Evolutionary conservation across 2,113 vertebrate species (phyloP).

Genomic region (Lepus timidus): DNA sequence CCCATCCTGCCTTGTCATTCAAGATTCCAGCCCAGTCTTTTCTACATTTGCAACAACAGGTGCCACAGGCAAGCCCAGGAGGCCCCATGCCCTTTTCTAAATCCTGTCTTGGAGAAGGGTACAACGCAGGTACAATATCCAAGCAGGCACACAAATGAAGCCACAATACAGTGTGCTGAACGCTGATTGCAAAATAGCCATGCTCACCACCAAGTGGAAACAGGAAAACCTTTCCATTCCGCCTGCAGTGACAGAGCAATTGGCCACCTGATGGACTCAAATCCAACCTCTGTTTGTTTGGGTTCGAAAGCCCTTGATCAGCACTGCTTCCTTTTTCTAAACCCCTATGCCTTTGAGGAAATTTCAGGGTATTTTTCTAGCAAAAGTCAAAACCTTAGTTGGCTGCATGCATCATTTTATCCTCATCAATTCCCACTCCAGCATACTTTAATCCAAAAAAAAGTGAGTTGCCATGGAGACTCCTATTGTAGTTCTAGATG

Average conservation of each 20-base stretch:
- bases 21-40: not conserved
- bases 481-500: constrained; percentile 62
- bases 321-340: not conserved
- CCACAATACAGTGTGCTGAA: not conserved
- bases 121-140: not conserved
- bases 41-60: not conserved
- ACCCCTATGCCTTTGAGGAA: not conserved
- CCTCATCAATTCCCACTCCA: constrained; percentile 53
- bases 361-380: constrained; percentile 49
- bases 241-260: not conserved
- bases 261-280: not conserved
- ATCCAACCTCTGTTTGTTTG: not conserved
- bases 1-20: no score
- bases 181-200: not conserved
- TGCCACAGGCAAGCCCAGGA: not conserved
- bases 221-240: not conserved
- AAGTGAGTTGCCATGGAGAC: constrained; percentile 74
- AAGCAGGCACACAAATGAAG: not conserved
- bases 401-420: not conserved
- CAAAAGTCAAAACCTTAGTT: constrained; percentile 33
- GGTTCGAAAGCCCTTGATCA: not conserved
- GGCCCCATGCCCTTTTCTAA: not conserved
- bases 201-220: not conserved
- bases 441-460: constrained; percentile 60
- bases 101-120: not conserved